Evolutionary conservation across 1,140 invertebrate species (phyloP), one percentile per base, ranked within the genome.

Genomic region (Drosophila sp.): DNA sequence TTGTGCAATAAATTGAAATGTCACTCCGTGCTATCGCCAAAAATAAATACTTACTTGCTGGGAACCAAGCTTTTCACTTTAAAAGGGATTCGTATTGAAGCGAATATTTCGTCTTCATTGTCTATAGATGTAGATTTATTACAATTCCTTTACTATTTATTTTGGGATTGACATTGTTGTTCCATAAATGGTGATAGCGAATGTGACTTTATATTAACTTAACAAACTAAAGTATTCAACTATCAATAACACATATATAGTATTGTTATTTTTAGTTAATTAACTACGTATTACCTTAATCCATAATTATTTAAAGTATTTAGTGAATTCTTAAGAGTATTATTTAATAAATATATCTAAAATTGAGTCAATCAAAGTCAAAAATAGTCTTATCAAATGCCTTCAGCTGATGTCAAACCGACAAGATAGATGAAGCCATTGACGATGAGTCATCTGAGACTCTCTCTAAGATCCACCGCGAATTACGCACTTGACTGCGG

Each of bases 401-500:
- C 41, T 14, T 38, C 0, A 48, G 46, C 45, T 13, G 46, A 78
- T 58, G 41, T 21, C 29, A n/a, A 51, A 40, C 27, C 34, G 50
- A 16, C 65, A 43, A 43, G 58, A 65, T 76, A 63, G 62, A 76
- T 67, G 65, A 86, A 82, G 82, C 64, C 72, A 63, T 76, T 54
- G 34, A 41, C 21, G 41, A 67, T 27, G n/a, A 46, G 29, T 45
- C 7, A 27, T 27, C 45, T 48, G 14, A 16, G 2, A 18, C 50
- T 32, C 32, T n/a, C 50, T 36, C 16, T 11, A 18, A 8, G 21
- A 41, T 13, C 36, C 11, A 66, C 84, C 80, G 57, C 83, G 83
- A 83, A 89, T 89, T 89, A 89, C 70, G 65, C 76, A 89, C 83
- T 89, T 89, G 84, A 89, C 79, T 89, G 73, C 67, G 45, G 83